Base-by-base conservation (phyloP, 1,140 invertebrate species). In the Gonatopus flavifemur region DNA sequence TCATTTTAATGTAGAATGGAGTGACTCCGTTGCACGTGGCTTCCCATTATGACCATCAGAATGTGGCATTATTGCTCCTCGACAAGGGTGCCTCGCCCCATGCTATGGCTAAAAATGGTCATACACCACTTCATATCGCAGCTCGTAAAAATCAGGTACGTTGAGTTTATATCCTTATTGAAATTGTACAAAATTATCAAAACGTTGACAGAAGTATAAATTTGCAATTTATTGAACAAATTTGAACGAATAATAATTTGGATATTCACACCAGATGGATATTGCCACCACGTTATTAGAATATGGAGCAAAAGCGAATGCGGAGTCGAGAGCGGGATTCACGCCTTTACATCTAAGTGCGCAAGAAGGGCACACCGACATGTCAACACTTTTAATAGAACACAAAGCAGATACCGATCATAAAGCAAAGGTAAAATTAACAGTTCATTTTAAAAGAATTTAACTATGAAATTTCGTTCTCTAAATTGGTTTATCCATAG, bases 1-100 rank as follows among this genome's bases (percentile, higher is more conserved):
- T 36, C 12, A n/a, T 2, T 46, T 37, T 22, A 59, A 46, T 28
- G 3, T 31, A 88, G 83, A 98, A 98, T 70, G 93, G 94, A 57
- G 93, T 99, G 20, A 98, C 97, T 2, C 95, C 97, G 8, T 81
- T 99, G 37, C 96, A 98, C 70, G 94, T 99, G 56, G 96, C 97
- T 38, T 91, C 94, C 22, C 97, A 99, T 74, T 99, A 99, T 71
- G 94, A 98, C 76, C 92, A 98, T 74, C 91, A 93, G 52, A 89
- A 93, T 64, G 92, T 98, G 10, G 94, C 93, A 1, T 72, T 95
- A 25, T 78, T 98, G 32, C 79, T 99, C 15, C 77, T 99, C 13
- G 93, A 98, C 66, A 91, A 93, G 80, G 93, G 93, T 54, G 96
- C 97, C 13, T 95, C 93, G 3, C 94, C 96, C 13, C 93, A 98